These are phyloP conservation scores for Bicyclus anynana DNA, from an alignment of 1,140 invertebrate genomes.

Conservation along the genomic window DNA sequence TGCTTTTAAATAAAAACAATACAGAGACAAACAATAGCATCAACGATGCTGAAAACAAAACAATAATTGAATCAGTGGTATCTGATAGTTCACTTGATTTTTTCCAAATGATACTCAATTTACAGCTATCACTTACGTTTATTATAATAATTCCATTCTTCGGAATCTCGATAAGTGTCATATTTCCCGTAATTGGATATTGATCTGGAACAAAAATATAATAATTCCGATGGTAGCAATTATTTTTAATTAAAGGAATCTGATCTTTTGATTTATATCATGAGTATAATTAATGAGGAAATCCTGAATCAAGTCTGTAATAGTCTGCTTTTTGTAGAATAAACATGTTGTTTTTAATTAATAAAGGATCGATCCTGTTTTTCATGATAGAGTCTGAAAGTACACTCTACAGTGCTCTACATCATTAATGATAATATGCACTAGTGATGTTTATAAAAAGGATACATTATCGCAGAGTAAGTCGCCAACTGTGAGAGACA, in stretches of 20 bases:
- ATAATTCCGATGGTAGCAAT: slow-evolving; percentile 31
- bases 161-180: slow-evolving; percentile 12
- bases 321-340: neutral
- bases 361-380: neutral
- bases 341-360: neutral
- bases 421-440: too few relatives aligned
- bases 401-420: neutral
- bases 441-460: too few relatives aligned
- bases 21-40: too few relatives aligned
- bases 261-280: slow-evolving; percentile 20
- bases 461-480: too few relatives aligned
- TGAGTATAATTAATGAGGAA: slow-evolving; percentile 1
- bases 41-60: neutral
- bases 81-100: neutral
- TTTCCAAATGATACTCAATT: neutral
- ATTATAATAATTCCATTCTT: slow-evolving; percentile 11
- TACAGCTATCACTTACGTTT: slow-evolving; percentile 15
- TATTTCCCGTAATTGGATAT: slow-evolving; percentile 18
- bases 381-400: neutral
- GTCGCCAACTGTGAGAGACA: too few relatives aligned
- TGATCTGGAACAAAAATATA: slow-evolving; percentile 39
- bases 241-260: slow-evolving; percentile 55
- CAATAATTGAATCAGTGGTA: neutral
- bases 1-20: too few relatives aligned
- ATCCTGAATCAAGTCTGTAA: neutral